These are phyloP conservation scores for Acanthurus leucopareius DNA, from an alignment of 2,797 vertebrate species.

Conservation along the genomic window DNA sequence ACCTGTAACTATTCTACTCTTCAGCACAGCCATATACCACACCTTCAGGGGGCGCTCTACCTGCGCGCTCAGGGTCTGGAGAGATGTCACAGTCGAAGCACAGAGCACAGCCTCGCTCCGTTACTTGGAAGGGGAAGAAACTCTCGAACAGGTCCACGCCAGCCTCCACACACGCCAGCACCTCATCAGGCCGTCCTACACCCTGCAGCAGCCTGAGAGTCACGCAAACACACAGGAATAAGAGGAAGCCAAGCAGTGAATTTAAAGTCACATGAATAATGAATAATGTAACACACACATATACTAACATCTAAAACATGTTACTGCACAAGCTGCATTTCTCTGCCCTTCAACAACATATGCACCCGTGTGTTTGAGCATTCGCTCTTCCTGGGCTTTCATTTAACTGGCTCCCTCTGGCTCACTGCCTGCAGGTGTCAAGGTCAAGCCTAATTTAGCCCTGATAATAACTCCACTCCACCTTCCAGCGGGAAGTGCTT, in stretches of 20 bases:
- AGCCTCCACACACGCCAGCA: slow-evolving; percentile 91
- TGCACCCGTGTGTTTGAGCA: slow-evolving; percentile 13
- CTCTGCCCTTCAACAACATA: slow-evolving; percentile 27
- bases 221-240: slow-evolving; percentile 18
- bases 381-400: slow-evolving; percentile 26
- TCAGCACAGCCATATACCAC: slow-evolving; percentile 47
- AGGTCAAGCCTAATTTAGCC: slow-evolving; percentile 74
- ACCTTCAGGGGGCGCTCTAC: slow-evolving; percentile 82
- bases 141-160: slow-evolving; percentile 97
- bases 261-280: slow-evolving; percentile 5
- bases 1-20: background rate
- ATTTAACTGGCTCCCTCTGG: slow-evolving; percentile 44
- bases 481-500: slow-evolving; percentile 41
- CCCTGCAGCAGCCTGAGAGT: slow-evolving; percentile 90
- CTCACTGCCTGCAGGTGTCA: slow-evolving; percentile 54
- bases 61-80: slow-evolving; percentile 87
- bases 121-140: slow-evolving; percentile 95
- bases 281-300: slow-evolving; percentile 9
- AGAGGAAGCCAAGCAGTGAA: background rate
- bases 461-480: slow-evolving; percentile 62
- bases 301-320: slow-evolving; percentile 1
- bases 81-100: slow-evolving; percentile 87
- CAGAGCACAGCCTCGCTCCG: slow-evolving; percentile 93
- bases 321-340: slow-evolving; percentile 4
- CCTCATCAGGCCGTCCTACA: slow-evolving; percentile 92